These are phyloP conservation scores for Zingel zingel DNA, from an alignment of 2,113 vertebrate genomes.

Conservation along the genomic window DNA sequence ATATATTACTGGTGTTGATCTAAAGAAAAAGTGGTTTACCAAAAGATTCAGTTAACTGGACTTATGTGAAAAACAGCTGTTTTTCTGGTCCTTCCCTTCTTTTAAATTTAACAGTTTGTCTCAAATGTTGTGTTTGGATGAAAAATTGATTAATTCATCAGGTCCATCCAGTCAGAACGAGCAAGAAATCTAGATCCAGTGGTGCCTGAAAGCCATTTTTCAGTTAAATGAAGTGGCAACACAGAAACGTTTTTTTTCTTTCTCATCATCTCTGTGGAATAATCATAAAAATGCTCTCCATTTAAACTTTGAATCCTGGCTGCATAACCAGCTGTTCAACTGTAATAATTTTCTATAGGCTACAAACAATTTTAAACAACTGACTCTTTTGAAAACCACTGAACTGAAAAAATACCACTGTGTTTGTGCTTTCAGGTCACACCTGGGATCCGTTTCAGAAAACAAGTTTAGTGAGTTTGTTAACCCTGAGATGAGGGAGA, in stretches of 20 bases:
- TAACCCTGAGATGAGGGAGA: too few species aligned
- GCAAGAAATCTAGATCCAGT: constrained; percentile 26
- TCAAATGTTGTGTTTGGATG: constrained; percentile 29
- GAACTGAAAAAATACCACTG: constrained; percentile 8
- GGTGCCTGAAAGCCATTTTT: constrained; percentile 49
- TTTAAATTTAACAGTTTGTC: constrained; percentile 5
- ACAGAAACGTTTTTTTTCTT: neutral
- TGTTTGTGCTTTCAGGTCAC: neutral
- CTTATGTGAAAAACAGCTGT: neutral
- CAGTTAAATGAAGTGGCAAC: constrained; percentile 66
- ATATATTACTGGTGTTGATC: neutral
- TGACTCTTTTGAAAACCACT: neutral
- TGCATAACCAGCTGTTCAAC: neutral
- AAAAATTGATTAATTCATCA: constrained; percentile 42
- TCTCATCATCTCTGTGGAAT: constrained; percentile 15
- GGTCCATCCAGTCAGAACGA: constrained; percentile 12
- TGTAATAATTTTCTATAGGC: constrained; percentile 1
- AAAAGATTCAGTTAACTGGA: neutral
- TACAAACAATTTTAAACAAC: constrained; percentile 35
- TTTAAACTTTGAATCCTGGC: constrained; percentile 31
- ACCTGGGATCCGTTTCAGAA: too few species aligned
- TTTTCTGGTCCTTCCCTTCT: constrained; percentile 4
- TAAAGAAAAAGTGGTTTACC: neutral
- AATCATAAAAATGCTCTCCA: neutral
- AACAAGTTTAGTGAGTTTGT: too few species aligned